phyloP scores from a whole-genome alignment of 2,888 invertebrate genomes.

The Phasia obesa region DNA sequence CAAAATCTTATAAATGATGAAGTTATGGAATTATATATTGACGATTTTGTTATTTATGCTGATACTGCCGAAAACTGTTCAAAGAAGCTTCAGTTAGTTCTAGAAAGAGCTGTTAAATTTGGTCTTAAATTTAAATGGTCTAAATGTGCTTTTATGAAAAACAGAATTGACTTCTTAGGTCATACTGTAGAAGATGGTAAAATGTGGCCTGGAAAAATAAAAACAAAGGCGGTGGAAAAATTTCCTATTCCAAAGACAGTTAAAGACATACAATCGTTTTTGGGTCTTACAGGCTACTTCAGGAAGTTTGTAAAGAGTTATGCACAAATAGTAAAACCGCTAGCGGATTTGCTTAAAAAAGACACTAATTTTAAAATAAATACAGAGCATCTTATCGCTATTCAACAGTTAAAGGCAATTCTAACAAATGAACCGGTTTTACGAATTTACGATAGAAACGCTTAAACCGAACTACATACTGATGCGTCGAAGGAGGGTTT shows the following conservation, averaged over 20 bases:
- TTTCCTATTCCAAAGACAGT: neutral
- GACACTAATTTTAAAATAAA: neutral
- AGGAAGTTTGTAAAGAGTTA: conserved; percentile 19
- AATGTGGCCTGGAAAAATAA: conserved; percentile 31
- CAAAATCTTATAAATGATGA: conserved; percentile 50
- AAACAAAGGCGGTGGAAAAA: neutral
- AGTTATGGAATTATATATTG: conserved; percentile 8
- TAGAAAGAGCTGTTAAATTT: conserved; percentile 41
- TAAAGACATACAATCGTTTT: conserved; percentile 19
- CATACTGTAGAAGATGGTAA: conserved; percentile 50
- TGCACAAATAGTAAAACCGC: conserved; percentile 19
- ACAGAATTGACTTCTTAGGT: conserved; percentile 59
- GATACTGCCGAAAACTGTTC: conserved; percentile 57
- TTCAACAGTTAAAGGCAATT: conserved; percentile 3
- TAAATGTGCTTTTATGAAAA: conserved; percentile 66
- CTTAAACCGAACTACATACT: conserved; percentile 67
- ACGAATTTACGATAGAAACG: conserved; percentile 47
- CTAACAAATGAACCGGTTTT: conserved; percentile 48
- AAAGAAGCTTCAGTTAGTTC: conserved; percentile 41
- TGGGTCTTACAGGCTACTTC: conserved; percentile 17
- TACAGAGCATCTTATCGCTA: neutral
- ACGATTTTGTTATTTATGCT: conserved; percentile 64
- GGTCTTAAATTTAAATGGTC: conserved; percentile 66
- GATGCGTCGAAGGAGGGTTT: conserved; percentile 68
- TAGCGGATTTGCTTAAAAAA: conserved; percentile 25